Conservation (phyloP, 2,888 invertebrate genomes). For the Acronicta leporina region DNA sequence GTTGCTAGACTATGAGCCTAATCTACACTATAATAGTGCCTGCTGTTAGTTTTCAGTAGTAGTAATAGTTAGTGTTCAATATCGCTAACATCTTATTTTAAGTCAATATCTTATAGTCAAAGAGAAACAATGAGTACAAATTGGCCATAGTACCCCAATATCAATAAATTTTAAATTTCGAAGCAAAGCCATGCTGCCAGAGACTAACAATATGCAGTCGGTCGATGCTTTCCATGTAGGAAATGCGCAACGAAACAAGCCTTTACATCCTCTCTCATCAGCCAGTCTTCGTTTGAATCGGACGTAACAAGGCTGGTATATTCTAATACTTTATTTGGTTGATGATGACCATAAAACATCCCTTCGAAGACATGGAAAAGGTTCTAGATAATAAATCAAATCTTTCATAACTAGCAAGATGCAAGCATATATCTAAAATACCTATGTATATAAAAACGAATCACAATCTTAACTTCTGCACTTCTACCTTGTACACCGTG, state of each 20-base stretch:
- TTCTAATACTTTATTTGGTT: too few relatives aligned
- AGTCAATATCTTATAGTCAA: not conserved
- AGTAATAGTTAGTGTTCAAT: too few relatives aligned
- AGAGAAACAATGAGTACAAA: not conserved
- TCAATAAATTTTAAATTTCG: not conserved
- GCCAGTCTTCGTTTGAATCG: not conserved
- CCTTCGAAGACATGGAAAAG: too few relatives aligned
- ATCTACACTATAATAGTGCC: not conserved
- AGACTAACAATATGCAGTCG: not conserved
- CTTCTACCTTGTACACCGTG: too few relatives aligned
- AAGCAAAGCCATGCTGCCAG: not conserved
- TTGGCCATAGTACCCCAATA: not conserved
- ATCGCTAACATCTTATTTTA: not conserved
- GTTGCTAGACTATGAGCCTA: not conserved
- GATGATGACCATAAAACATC: too few relatives aligned
- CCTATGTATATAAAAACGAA: too few relatives aligned
- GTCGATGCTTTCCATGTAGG: not conserved
- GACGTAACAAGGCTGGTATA: not conserved
- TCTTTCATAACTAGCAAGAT: too few relatives aligned
- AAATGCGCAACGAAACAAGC: too few relatives aligned
- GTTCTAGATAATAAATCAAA: too few relatives aligned
- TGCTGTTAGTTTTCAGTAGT: not conserved
- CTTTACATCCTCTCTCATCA: not conserved
- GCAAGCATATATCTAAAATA: too few relatives aligned
- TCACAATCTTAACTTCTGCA: too few relatives aligned